Conservation (phyloP, 92 coral and sea anemone genomes). For the Parazoanthus darwini region DNA sequence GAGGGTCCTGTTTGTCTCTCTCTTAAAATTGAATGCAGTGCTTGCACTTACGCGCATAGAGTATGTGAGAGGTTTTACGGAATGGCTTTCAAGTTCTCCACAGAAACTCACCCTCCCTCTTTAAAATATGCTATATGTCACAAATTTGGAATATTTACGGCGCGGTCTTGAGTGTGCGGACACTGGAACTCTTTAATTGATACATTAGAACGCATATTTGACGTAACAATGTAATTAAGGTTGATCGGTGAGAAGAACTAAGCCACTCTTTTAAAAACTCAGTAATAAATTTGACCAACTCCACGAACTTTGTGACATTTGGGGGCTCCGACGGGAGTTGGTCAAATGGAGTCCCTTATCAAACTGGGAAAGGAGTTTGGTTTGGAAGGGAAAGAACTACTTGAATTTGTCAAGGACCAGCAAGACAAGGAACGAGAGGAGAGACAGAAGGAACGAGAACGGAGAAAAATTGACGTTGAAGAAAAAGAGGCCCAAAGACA, state of each 20-base stretch:
- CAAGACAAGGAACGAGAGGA: not conserved
- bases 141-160: conserved; percentile 1
- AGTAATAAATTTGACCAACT: conserved; percentile 9
- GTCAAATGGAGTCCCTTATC: conserved; percentile 20
- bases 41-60: too few relatives aligned
- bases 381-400: conserved; percentile 39
- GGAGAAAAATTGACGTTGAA: not conserved
- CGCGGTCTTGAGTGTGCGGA: not conserved
- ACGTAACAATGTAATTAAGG: not conserved
- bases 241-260: not conserved
- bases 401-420: conserved; percentile 26
- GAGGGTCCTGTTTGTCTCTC: too few relatives aligned
- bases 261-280: not conserved
- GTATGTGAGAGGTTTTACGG: too few relatives aligned
- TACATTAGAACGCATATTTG: conserved; percentile 2
- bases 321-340: conserved; percentile 1
- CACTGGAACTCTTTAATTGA: not conserved
- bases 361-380: conserved; percentile 40
- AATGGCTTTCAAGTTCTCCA: too few relatives aligned
- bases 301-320: conserved; percentile 8
- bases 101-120: too few relatives aligned
- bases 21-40: too few relatives aligned
- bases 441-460: not conserved
- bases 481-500: not conserved
- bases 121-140: too few relatives aligned